Evolutionary conservation across 1,140 invertebrate genomes (phyloP), one percentile per base, ranked within the genome.

Genomic region (Mizuhopecten yessoensis): DNA sequence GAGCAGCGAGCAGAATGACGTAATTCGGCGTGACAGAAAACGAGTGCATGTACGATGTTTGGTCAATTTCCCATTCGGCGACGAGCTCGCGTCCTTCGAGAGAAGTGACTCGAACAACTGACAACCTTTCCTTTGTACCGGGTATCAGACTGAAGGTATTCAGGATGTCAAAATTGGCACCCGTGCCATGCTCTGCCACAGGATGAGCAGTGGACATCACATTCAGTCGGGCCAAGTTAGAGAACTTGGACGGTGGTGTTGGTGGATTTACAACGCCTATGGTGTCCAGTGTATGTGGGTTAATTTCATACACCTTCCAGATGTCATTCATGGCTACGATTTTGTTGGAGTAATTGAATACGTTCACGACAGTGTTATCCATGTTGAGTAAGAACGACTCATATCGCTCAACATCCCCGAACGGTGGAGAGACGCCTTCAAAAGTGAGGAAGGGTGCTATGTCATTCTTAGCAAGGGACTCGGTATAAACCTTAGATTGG

Each of bases 361-460:
- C 93, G 91, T 96, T 96, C 36, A 95, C 93, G 90, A 95, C 95
- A 93, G 94, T 95, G 90, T 96, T 96, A 89, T 96, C 95, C 3
- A 96, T 91, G 0, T 94, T 94, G n/a, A 89, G 89, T 10, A 94
- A 9, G 29, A 96, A 45, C 7, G 94, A 91, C 86, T 92, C 49
- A 0, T 94, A 5, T 34, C 91, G 93, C 29, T 95, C 90, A 0
- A 93, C 3, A 33, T 90, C 90, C n/a, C 86, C 42, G 89, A 95
- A 96, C 29, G 92, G 91, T 13, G 95, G 95, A 0, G 57, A 39
- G 0, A 95, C 94, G 13, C 91, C 90, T 42, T 94, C 90, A 75
- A 96, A 95, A 87, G 94, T 90, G 20, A 95, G 88, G 89, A 94
- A 96, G 0, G 95, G 94, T 2, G 94, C 93, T n/a, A 96, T 95